Base-by-base conservation (phyloP, 2,797 vertebrate genomes). In the Chaetophractus vellerosus region DNA sequence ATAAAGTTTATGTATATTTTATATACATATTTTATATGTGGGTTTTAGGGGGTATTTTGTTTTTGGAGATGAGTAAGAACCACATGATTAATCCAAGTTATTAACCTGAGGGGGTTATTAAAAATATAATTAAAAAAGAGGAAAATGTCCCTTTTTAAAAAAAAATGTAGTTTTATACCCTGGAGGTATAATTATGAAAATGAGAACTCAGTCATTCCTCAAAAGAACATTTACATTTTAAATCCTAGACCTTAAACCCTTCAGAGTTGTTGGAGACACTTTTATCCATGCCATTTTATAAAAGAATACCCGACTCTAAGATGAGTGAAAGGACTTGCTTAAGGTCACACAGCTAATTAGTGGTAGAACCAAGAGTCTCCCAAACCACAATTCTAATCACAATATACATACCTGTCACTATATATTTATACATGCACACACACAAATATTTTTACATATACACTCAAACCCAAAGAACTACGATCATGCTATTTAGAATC, bases 211-310 rank as follows among this genome's bases (percentile, higher is more conserved):
- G 52, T 84, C 57, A 86, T 23, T 86, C 48, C 61, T 87, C 14
- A 81, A 90, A 64, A 75, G 78, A 86, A 21, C 75, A 84, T 78
- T 81, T 97, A 90, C 33, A 84, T 75, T 83, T 96, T 94, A 50
- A n/a, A n/a, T 45, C 24, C 55, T 57, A 78, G 19, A 93, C 66
- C 21, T 84, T 63, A 55, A 80, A 84, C 4, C 28, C 87, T 72
- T 50, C 55, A 85, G 45, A 9, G 21, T 92, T 45, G 64, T 79
- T 68, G n/a, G 50, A 68, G 74, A 92, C 69, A 57, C 11, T 83
- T 78, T 66, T 6, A 3, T 66, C 52, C n/a, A 23, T 14, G n/a
- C 76, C 52, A 74, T n/a, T 92, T 83, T 81, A 81, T 61, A 86
- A 74, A 14, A 38, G 38, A 83, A 9, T 87, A 45, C 21, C 48